Percentiles rank a stretch among this genome's conserved stretches.
phyloP scores from a whole-genome alignment of 53 echinoderm and acorn worm species.

The Actinopyga echinites region DNA sequence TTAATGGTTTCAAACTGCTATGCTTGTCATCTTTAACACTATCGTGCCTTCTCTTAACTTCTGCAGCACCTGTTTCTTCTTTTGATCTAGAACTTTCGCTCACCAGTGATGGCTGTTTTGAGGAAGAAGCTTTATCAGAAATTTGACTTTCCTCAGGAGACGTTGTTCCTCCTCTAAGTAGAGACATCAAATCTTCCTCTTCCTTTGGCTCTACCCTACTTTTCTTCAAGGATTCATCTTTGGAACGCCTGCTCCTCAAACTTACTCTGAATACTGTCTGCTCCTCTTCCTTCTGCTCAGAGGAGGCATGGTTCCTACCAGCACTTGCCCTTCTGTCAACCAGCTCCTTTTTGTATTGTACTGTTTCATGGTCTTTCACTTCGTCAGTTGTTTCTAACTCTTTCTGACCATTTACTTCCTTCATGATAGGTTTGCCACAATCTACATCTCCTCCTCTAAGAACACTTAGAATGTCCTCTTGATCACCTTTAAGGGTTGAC shows the following conservation, averaged over 20 bases:
- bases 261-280: conserved; percentile 36
- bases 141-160: no score
- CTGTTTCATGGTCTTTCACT: background rate
- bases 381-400: background rate
- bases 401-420: background rate
- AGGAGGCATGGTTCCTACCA: background rate
- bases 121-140: no score
- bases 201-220: conserved; percentile 42
- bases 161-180: conserved; percentile 55
- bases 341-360: background rate
- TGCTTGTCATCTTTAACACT: no score
- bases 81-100: no score
- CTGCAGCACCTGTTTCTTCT: no score
- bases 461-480: conserved; percentile 35
- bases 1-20: no score
- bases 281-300: background rate
- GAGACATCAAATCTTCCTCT: conserved; percentile 75
- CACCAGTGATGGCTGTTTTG: no score
- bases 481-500: background rate
- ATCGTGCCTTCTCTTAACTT: no score
- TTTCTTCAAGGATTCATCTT: background rate
- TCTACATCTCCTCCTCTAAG: conserved; percentile 17
- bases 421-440: background rate
- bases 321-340: no score
- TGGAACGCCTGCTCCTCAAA: conserved; percentile 39